These are phyloP conservation scores for Heterochromis multidens DNA, from an alignment of 2,113 vertebrate genomes.

Conservation along the genomic window DNA sequence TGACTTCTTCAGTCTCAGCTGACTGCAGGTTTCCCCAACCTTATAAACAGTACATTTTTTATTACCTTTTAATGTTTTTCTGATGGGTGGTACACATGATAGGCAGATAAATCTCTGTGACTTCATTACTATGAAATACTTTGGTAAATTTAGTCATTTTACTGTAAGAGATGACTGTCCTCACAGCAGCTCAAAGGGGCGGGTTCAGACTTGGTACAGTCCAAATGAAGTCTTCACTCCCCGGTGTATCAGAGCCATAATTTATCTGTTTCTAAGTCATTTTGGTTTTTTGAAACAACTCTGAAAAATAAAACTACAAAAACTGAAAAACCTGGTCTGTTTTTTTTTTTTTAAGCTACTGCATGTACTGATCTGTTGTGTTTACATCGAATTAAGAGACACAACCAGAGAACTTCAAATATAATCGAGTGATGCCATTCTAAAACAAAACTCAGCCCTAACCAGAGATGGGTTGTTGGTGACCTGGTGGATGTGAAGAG, in stretches of 20 bases:
- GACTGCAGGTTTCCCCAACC: too few relatives aligned
- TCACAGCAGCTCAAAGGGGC: neutral
- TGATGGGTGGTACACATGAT: neutral
- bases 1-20: too few relatives aligned
- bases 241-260: conserved; percentile 61
- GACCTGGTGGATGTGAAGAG: neutral
- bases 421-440: neutral
- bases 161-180: neutral
- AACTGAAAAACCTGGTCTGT: neutral
- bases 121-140: neutral
- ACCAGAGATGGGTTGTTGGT: accelerated
- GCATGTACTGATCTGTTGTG: neutral
- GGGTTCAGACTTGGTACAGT: neutral
- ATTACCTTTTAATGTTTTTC: neutral
- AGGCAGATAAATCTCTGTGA: neutral
- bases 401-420: neutral
- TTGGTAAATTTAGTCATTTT: neutral
- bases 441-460: neutral
- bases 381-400: neutral
- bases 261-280: conserved; percentile 58
- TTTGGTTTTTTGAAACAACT: conserved; percentile 56
- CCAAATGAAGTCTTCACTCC: conserved; percentile 26
- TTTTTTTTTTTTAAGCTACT: neutral
- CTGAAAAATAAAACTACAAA: conserved; percentile 63
- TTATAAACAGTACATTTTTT: too few relatives aligned